phyloP scores from a whole-genome alignment of 2,113 vertebrate species.

The Paedocypris sp. region DNA sequence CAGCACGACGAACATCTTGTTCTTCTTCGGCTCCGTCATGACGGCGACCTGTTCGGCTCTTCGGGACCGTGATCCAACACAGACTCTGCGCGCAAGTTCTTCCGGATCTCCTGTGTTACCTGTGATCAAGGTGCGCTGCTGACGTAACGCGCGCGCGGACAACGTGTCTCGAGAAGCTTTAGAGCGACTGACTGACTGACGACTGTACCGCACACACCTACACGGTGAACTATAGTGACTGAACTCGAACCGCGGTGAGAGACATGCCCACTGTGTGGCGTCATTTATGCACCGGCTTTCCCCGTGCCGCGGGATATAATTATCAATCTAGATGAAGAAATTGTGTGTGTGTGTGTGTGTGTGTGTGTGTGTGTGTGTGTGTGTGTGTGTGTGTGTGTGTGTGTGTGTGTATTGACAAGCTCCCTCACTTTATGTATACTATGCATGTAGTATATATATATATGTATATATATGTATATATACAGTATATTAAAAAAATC shows the following conservation, averaged over 20 bases:
- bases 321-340: too few species aligned
- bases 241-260: neutral
- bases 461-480: too few species aligned
- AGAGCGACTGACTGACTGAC: too few species aligned
- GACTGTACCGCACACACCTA: neutral
- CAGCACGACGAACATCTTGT: conserved; percentile 7
- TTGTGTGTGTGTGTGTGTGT: too few species aligned
- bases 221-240: neutral
- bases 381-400: too few species aligned
- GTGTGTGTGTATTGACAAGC: too few species aligned
- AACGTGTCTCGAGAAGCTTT: too few species aligned
- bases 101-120: conserved; percentile 54
- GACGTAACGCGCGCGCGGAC: neutral
- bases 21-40: conserved; percentile 6
- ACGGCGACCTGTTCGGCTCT: neutral
- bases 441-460: too few species aligned
- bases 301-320: too few species aligned
- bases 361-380: too few species aligned
- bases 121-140: conserved; percentile 36
- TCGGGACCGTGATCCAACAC: neutral
- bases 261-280: neutral
- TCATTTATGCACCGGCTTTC: neutral
- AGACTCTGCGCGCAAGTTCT: conserved; percentile 42
- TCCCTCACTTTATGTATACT: too few species aligned
- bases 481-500: too few species aligned